Conservation (phyloP, 2,113 vertebrate genomes). For the Acanthisitta chloris region DNA sequence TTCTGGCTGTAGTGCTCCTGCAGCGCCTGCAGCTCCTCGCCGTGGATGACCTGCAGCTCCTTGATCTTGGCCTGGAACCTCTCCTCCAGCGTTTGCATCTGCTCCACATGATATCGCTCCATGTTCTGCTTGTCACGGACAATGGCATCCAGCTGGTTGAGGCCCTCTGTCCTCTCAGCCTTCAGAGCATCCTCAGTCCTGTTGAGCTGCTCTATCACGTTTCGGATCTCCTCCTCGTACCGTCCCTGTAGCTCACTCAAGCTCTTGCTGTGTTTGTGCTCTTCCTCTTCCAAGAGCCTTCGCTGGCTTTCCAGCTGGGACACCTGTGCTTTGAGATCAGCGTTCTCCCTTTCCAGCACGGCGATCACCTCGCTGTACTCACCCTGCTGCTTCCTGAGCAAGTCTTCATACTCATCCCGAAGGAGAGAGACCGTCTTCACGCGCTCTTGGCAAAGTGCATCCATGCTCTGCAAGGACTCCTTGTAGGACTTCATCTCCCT, state of each 20-base stretch:
- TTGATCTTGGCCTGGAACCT: constrained; percentile 83
- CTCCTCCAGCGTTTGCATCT: constrained; percentile 83
- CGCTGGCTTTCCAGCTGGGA: constrained; percentile 75
- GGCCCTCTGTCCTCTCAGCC: constrained; percentile 74
- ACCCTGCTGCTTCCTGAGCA: constrained; percentile 80
- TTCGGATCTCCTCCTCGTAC: constrained; percentile 79
- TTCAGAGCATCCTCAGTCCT: constrained; percentile 78
- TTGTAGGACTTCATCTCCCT: constrained; percentile 79
- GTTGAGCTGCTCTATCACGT: constrained; percentile 72
- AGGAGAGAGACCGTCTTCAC: constrained; percentile 75
- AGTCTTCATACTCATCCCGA: constrained; percentile 80
- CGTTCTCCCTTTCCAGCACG: constrained; percentile 82
- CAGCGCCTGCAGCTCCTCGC: constrained; percentile 82
- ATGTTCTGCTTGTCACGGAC: constrained; percentile 79
- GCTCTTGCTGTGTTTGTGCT: constrained; percentile 73
- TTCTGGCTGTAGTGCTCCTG: constrained; percentile 81
- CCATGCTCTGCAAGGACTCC: constrained; percentile 79
- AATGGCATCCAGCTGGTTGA: constrained; percentile 77
- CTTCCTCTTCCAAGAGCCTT: constrained; percentile 74
- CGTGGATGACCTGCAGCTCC: constrained; percentile 82
- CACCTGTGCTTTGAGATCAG: constrained; percentile 78
- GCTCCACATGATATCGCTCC: constrained; percentile 78
- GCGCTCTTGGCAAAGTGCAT: constrained; percentile 78
- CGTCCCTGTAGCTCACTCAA: constrained; percentile 74
- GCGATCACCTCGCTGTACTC: constrained; percentile 78